Evolutionary conservation across 1,140 invertebrate species (phyloP), one percentile per base, ranked within the genome.

Genomic region (Pseudachorutes palmiensis): DNA sequence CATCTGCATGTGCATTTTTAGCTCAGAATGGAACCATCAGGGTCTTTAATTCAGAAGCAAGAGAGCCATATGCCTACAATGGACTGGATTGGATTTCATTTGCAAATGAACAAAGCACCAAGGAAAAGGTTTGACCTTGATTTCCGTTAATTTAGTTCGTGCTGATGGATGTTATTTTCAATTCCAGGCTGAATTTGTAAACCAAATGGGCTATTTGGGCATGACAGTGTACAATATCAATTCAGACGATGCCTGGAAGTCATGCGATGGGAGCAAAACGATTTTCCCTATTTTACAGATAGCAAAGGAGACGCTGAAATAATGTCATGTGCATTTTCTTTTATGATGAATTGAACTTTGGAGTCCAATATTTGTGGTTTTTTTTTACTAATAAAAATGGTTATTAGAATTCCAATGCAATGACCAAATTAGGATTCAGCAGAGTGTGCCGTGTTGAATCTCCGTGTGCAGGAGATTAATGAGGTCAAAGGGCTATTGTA

Each of bases 11-110:
- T 72, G 74, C 79, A 57, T 91, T 91, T 76, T 75, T 87, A 5
- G 76, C 76, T 0, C 79, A 79, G 67, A 78, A 80, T 14, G 81
- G 74, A 1, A 75, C 83, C 0, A 74, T 74, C 12, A 76, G 80
- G 2, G 78, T 83, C 19, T 88, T 85, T 75, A 87, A 92, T 72
- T 75, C 82, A 9, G 82, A 87, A 28, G 86, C 85, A 26, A 80
- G 81, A 70, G 90, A 90, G 22, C 91, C 92, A 1, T 97, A 92
- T 79, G 81, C 88, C 2, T 87, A 85, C 64, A 83, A 83, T 58
- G 79, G 82, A 36, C 79, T 80, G 2, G 88, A 94, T 75, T 97
- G 94, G 94, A 84, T 95, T 57, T 92, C 92, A 0, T 97, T 87
- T 77, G 94, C 97, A 70, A 84, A 92, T 76, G 78, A 81, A 2